phyloP scores from a whole-genome alignment of 2,113 vertebrate genomes.

The Lophotis ruficrista region DNA sequence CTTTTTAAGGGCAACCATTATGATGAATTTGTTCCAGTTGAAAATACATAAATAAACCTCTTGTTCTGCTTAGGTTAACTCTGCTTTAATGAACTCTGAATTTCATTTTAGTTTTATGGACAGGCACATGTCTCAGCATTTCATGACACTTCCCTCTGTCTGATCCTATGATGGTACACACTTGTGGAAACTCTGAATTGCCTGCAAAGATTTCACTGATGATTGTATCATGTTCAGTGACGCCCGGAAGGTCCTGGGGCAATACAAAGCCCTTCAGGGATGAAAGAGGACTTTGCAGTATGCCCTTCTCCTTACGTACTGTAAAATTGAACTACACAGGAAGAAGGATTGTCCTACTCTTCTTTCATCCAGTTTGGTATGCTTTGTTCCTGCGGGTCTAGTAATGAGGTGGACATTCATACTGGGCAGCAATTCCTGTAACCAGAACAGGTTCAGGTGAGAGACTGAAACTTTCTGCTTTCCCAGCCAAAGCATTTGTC shows the following conservation, averaged over 20 bases:
- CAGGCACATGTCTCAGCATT: not conserved
- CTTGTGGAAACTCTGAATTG: not conserved
- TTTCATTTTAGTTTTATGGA: not conserved
- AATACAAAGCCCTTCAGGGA: not conserved
- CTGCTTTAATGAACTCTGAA: not conserved
- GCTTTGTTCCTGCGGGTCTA: not conserved
- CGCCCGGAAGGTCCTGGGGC: not conserved
- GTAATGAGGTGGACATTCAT: not conserved
- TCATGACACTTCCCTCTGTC: not conserved
- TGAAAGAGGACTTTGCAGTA: not conserved
- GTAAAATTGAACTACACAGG: not conserved
- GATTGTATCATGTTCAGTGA: not conserved
- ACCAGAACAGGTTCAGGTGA: not conserved
- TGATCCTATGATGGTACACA: not conserved
- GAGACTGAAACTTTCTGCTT: not conserved
- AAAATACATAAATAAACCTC: not conserved
- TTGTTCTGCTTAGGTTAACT: not conserved
- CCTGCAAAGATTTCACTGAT: not conserved
- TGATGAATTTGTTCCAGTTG: not conserved
- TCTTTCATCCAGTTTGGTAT: not conserved
- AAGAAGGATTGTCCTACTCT: not conserved
- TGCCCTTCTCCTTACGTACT: not conserved
- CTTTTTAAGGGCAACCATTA: not conserved
- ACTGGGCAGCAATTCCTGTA: not conserved
- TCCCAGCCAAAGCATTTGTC: not conserved